Evolutionary conservation across 2,888 invertebrate species (phyloP), one percentile per base, ranked within the genome.

Genomic region (Aporophyla nigra): DNA sequence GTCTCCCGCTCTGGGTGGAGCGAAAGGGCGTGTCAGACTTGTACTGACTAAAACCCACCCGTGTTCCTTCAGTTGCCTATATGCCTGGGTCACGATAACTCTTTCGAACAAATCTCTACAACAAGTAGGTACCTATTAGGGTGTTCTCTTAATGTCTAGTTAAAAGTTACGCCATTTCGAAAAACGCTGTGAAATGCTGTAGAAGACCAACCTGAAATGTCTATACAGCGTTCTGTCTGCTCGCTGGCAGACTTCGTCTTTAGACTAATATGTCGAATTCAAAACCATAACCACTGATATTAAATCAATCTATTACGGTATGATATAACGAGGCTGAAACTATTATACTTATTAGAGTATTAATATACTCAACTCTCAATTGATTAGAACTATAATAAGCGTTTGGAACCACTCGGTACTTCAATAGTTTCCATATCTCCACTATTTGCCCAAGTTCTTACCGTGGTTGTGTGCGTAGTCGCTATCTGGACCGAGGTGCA

Each of bases 401-500:
- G 27, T 71, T 70, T 66, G 12, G 27, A 65, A 61, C 65, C 66
- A 63, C 59, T 77, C 54, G 10, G 80, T 79, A 65, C 74, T 75
- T 76, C 46, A 14, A 82, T 82, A 68, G 75, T 76, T 76, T 24
- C 43, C 63, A 72, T 86, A 76, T 76, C 67, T 76, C 24, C 27
- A 79, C 63, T 83, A 67, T 78, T 82, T 86, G 27, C 68, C 63
- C 61, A 76, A 78, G 86, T 81, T 54, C 79, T 76, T 73, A 68
- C 68, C 56, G 58, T 46, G 70, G 70, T 77, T 75, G 76, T 86
- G 62, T 76, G 62, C 71, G 75, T 67, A 71, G 61, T 68, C 53
- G 19, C 66, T 83, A 73, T 77, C 79, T 65, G 75, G 74, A 63
- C 80, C 80, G 86, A 84, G 86, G 87, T 89, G 90, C 87, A 90